phyloP scores from a whole-genome alignment of 2,888 invertebrate species.

The Calameuta filiformis region DNA sequence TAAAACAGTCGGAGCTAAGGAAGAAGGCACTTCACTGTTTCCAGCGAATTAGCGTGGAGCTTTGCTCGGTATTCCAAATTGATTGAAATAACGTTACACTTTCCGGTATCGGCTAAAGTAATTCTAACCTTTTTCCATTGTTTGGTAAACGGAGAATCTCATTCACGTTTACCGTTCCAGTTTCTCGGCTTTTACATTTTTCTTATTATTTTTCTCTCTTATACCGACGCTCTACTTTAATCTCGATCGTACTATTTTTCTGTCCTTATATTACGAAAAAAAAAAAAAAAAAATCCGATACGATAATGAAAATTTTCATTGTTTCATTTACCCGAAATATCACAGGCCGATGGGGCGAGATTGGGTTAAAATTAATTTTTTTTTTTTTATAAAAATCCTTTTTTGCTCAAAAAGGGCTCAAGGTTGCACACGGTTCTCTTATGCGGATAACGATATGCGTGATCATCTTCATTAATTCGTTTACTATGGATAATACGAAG shows the following conservation, averaged over 20 bases:
- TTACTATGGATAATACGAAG: not conserved
- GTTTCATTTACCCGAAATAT: not conserved
- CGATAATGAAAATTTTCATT: not conserved
- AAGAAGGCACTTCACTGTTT: not conserved
- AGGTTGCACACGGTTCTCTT: not conserved
- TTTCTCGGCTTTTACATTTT: not conserved
- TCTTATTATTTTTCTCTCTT: not conserved
- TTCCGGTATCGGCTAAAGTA: not conserved
- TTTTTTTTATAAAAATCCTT: not conserved
- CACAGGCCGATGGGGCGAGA: not conserved
- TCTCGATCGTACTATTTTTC: not conserved
- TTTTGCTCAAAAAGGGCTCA: not conserved
- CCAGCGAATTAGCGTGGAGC: not conserved
- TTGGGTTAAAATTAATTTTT: not conserved
- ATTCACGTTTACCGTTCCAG: not conserved
- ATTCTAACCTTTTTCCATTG: not conserved
- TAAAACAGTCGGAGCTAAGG: not conserved
- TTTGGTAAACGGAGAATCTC: not conserved
- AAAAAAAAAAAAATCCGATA: not conserved
- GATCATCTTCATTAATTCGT: not conserved
- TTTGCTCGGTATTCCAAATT: not conserved
- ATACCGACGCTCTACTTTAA: not conserved
- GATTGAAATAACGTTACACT: not conserved
- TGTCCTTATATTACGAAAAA: not conserved
- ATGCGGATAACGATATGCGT: not conserved